These are phyloP conservation scores for Progne subis DNA, from an alignment of 2,113 vertebrate genomes.

Conservation along the genomic window DNA sequence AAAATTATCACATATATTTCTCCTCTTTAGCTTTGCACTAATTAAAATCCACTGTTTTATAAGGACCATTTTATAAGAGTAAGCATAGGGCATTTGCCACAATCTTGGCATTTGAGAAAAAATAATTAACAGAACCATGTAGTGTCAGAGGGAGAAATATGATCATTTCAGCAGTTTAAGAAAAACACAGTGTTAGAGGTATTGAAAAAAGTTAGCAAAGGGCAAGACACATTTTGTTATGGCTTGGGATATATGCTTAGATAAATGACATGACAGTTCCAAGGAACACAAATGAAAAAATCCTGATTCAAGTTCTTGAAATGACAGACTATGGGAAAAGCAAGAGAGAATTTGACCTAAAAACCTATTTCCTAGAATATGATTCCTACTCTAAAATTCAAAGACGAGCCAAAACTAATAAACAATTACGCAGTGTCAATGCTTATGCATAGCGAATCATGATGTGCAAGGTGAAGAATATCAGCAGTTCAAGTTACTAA, in stretches of 20 bases:
- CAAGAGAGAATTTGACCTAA: slow-evolving; percentile 64
- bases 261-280: slow-evolving; percentile 58
- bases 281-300: slow-evolving; percentile 59
- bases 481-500: slow-evolving; percentile 52
- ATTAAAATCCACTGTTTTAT: neutral
- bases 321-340: slow-evolving; percentile 60
- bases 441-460: slow-evolving; percentile 18
- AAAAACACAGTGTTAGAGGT: slow-evolving; percentile 13
- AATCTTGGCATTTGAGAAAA: neutral
- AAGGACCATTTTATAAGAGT: neutral
- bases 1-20: neutral
- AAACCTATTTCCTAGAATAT: slow-evolving; percentile 54
- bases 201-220: slow-evolving; percentile 22
- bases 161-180: neutral
- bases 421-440: slow-evolving; percentile 44
- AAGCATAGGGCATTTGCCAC: neutral
- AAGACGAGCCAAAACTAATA: slow-evolving; percentile 65
- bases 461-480: neutral
- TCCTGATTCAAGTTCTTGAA: slow-evolving; percentile 9
- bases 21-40: neutral
- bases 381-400: slow-evolving; percentile 30
- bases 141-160: neutral
- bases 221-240: neutral
- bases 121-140: neutral
- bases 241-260: slow-evolving; percentile 4